Percentiles rank a stretch among this genome's conserved stretches.
Conservation (phyloP, 2,797 vertebrate genomes). For the Melanotaenia maccullochi region DNA sequence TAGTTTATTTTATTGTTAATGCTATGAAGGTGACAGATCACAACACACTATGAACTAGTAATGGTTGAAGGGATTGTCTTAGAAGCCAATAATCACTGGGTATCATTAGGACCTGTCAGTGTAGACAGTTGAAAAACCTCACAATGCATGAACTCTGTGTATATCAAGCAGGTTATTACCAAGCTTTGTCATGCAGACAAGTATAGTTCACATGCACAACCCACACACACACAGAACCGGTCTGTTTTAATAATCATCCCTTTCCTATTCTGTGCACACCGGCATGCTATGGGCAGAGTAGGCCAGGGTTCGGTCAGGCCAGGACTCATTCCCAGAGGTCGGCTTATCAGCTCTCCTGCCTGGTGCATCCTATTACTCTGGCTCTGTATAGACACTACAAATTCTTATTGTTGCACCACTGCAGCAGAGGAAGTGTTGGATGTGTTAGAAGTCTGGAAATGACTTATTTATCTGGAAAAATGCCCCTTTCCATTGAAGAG, state of each 20-base stretch:
- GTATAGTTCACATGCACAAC: background rate
- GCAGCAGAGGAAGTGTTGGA: conserved; percentile 30
- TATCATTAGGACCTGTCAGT: background rate
- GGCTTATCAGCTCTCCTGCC: conserved; percentile 56
- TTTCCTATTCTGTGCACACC: conserved; percentile 18
- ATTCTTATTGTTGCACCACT: conserved; percentile 57
- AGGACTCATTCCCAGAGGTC: conserved; percentile 40
- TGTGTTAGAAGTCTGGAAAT: conserved; percentile 55
- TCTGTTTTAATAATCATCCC: conserved; percentile 37
- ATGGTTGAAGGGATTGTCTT: background rate
- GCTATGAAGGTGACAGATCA: background rate
- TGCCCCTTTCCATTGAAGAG: conserved; percentile 60
- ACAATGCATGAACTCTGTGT: background rate
- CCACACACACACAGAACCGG: background rate
- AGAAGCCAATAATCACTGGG: background rate
- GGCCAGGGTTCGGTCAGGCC: background rate
- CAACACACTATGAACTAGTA: background rate
- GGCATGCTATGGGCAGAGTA: conserved; percentile 2
- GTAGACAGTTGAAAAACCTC: background rate
- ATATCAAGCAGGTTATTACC: background rate
- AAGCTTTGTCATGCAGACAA: conserved; percentile 1
- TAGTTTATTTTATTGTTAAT: background rate
- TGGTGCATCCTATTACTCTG: conserved; percentile 49
- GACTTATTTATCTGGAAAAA: conserved; percentile 60
- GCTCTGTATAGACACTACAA: conserved; percentile 45